phyloP scores from a whole-genome alignment of 2,113 vertebrate genomes.

The Callocephalon fimbriatum region DNA sequence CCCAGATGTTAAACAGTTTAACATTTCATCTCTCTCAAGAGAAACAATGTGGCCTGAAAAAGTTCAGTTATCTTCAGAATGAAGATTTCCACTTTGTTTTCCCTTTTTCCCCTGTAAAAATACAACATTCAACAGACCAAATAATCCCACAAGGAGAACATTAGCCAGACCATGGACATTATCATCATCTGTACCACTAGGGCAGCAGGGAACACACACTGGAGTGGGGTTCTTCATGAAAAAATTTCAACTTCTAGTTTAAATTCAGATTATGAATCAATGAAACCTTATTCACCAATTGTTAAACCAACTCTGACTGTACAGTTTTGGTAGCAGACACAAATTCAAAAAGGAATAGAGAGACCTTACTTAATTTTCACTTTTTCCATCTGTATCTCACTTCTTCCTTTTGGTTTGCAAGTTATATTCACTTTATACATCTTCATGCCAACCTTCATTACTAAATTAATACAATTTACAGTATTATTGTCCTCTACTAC shows the following conservation, averaged over 20 bases:
- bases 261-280: not conserved
- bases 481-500: not conserved
- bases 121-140: not conserved
- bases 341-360: not conserved
- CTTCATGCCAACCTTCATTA: not conserved
- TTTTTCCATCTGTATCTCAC: not conserved
- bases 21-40: not conserved
- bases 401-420: not conserved
- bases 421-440: not conserved
- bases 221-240: not conserved
- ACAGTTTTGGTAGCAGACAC: not conserved
- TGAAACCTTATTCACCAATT: not conserved
- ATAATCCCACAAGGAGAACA: not conserved
- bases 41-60: not conserved
- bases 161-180: not conserved
- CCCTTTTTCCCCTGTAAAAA: not conserved
- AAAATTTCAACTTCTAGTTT: not conserved
- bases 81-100: not conserved
- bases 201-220: not conserved
- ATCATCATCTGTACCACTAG: not conserved
- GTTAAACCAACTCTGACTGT: not conserved
- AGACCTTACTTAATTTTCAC: not conserved
- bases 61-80: not conserved
- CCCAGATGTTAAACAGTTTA: not conserved
- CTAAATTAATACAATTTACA: not conserved